These are phyloP conservation scores for Crotophaga sulcirostris DNA, from an alignment of 2,113 vertebrate species.

Conservation along the genomic window DNA sequence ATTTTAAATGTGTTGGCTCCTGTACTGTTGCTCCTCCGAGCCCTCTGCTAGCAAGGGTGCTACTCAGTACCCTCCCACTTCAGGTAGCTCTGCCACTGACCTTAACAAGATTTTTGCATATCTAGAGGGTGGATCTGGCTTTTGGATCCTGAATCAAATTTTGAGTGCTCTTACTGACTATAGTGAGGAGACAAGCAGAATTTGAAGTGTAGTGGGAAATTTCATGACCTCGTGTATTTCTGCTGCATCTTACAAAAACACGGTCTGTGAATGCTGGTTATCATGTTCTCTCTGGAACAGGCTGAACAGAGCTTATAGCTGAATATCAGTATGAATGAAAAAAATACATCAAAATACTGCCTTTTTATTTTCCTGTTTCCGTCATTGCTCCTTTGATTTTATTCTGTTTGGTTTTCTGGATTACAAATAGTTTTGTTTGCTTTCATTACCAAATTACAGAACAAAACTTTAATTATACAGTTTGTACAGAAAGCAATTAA, in stretches of 20 bases:
- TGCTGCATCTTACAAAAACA: not conserved
- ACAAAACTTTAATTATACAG: slow-evolving; percentile 73
- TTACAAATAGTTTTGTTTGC: slow-evolving; percentile 66
- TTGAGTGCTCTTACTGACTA: not conserved
- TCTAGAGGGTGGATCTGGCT: not conserved
- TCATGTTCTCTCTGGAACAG: slow-evolving; percentile 49
- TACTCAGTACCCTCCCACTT: not conserved
- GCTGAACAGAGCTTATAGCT: not conserved
- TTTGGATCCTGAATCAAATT: not conserved
- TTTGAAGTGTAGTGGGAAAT: not conserved
- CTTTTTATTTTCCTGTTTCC: not conserved
- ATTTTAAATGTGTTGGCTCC: accelerated
- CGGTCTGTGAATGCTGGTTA: not conserved
- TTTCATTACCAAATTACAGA: slow-evolving; percentile 74
- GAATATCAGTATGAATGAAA: not conserved
- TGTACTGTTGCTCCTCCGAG: not conserved
- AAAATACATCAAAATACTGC: not conserved
- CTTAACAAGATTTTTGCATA: accelerated
- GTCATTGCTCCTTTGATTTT: slow-evolving; percentile 46
- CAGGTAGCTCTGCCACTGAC: accelerated
- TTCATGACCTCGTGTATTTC: not conserved
- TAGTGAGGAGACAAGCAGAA: not conserved
- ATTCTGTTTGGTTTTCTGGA: not conserved
- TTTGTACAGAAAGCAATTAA: slow-evolving; percentile 72
- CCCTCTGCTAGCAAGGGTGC: not conserved